These are phyloP conservation scores for Forbesichthys papilliferus DNA, from an alignment of 2,113 vertebrate species.

Conservation along the genomic window DNA sequence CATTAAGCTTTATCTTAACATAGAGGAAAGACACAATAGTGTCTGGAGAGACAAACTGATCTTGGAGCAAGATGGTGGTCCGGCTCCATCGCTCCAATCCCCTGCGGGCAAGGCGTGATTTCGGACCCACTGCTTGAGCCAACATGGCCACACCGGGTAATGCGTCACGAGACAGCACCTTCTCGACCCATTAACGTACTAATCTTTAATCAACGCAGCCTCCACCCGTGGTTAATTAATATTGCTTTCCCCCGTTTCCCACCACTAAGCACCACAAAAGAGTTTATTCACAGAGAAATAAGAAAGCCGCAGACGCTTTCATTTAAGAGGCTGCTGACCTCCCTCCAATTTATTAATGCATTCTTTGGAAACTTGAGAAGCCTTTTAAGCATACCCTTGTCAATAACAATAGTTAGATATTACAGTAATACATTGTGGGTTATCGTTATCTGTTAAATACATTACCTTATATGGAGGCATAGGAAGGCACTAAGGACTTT, in stretches of 20 bases:
- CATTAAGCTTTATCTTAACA: conserved; percentile 71
- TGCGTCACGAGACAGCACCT: conserved; percentile 49
- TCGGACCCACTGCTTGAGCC: conserved; percentile 35
- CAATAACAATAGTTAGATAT: too few relatives aligned
- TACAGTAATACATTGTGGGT: too few relatives aligned
- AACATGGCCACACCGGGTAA: conserved; percentile 49
- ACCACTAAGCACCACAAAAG: conserved; percentile 26
- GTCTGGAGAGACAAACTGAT: conserved; percentile 59
- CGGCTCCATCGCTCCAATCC: conserved; percentile 42
- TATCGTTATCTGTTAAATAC: too few relatives aligned
- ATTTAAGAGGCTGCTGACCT: conserved; percentile 5
- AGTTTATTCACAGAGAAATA: conserved; percentile 43
- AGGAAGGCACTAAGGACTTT: too few relatives aligned
- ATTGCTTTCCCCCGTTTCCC: conserved; percentile 28
- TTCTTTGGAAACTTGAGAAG: too few relatives aligned
- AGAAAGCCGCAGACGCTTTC: neutral
- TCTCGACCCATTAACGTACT: conserved; percentile 46
- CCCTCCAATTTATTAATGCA: neutral
- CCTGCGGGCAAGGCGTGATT: conserved; percentile 30
- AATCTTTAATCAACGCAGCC: conserved; percentile 58
- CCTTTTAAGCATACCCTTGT: neutral
- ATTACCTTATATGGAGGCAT: too few relatives aligned
- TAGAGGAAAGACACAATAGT: conserved; percentile 68
- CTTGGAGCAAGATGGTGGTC: conserved; percentile 57
- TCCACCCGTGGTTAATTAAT: conserved; percentile 54